Base-by-base conservation (phyloP, 2,888 invertebrate species). In the Epirrhoe tristata region DNA sequence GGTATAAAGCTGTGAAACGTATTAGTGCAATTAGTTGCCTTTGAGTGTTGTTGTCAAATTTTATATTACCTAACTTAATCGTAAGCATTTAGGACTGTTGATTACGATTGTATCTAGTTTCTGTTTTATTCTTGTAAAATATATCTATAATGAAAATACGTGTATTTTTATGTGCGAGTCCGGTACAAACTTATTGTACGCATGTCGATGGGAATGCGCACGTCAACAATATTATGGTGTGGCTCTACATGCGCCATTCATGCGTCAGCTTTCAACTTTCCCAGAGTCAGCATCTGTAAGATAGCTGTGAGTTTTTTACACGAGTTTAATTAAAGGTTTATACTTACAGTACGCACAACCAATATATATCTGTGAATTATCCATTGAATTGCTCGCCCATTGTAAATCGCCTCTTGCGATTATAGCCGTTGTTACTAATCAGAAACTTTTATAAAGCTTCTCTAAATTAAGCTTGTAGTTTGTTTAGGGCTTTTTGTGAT, bases 11-110 rank as follows among this genome's bases (percentile, higher is more conserved):
- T 81, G 82, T 81, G 82, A 79, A 77, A 82, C 80, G 75, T 84
- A 56, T 68, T 86, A 83, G 88, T 87, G 89, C 88, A 89, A 89
- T 86, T 85, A 83, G 80, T 82, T 81, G 83, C 83, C 82, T 78
- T 76, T 72, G 76, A 79, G 82, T 82, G 82, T 84, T 82, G 81
- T 84, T 71, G 64, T 59, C 82, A 81, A 77, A 75, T 80, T 80
- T 76, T 81, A 80, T 77, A 71, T 74, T 60, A n/a, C n/a, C n/a
- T n/a, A 68, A 64, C 24, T 64, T 66, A 59, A 61, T 53, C 59
- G 66, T 67, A 72, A 69, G 72, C 66, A 66, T 72, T 63, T 67
- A 67, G 67, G 16, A 73, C 66, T 73, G 69, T 71, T 73, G 63
- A 57, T 66, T 66, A 71, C 59, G 66, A 63, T 63, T 52, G 68